Percentiles rank a stretch among this genome's conserved stretches.
Evolutionary conservation across 2,888 invertebrate genomes (phyloP).

Genomic region (Megamerina dolium): DNA sequence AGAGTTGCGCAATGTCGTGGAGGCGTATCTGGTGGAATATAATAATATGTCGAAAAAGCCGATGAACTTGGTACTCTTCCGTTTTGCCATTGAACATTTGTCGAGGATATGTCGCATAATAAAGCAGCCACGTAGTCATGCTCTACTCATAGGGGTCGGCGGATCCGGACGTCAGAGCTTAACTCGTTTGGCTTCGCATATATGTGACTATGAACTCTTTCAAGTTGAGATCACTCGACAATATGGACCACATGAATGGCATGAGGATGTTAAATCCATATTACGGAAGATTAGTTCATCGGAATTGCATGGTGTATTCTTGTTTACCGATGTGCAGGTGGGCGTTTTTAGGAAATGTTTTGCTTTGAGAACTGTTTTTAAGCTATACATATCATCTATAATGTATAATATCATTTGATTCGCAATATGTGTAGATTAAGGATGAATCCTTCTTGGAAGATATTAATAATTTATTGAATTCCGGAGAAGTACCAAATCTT

Average conservation of each 20-base stretch:
- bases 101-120: constrained; percentile 85
- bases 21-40: constrained; percentile 82
- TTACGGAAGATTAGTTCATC: constrained; percentile 73
- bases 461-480: constrained; percentile 84
- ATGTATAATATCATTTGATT: no score
- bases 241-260: constrained; percentile 81
- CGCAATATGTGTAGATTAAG: no score
- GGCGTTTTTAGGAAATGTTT: no score
- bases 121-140: constrained; percentile 88
- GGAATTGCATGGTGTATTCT: constrained; percentile 81
- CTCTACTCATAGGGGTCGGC: constrained; percentile 82
- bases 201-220: constrained; percentile 87
- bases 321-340: constrained; percentile 87
- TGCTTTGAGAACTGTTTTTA: no score
- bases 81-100: constrained; percentile 91
- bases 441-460: constrained; percentile 91
- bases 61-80: constrained; percentile 90
- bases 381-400: no score
- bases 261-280: constrained; percentile 82
- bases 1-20: constrained; percentile 72
- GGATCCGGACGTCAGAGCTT: constrained; percentile 91
- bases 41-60: constrained; percentile 95
- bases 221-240: constrained; percentile 87
- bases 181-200: constrained; percentile 84
- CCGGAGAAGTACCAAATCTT: constrained; percentile 90